phyloP scores from a whole-genome alignment of 2,888 invertebrate genomes.

The Barypeithes pellucidus region DNA sequence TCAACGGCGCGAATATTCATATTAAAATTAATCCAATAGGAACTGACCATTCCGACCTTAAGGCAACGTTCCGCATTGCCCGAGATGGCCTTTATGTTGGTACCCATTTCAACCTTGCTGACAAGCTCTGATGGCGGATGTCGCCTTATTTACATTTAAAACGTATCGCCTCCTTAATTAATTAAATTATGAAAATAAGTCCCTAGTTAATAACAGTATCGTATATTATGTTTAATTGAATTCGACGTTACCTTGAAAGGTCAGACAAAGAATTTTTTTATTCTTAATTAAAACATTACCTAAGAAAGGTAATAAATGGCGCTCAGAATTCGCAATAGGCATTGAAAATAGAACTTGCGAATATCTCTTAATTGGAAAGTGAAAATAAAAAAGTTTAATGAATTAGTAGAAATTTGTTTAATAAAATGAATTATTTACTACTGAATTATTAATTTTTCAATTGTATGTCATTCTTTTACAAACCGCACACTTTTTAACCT shows the following conservation, averaged over 20 bases:
- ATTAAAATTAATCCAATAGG: too few species aligned
- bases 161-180: constrained; percentile 30
- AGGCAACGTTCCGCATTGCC: constrained; percentile 5
- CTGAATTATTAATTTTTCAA: too few species aligned
- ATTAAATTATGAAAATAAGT: constrained; percentile 23
- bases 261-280: neutral
- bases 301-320: too few species aligned
- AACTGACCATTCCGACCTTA: constrained; percentile 29
- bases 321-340: too few species aligned
- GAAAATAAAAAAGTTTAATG: too few species aligned
- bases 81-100: constrained; percentile 32
- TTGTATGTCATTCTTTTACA: too few species aligned
- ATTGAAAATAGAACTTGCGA: too few species aligned
- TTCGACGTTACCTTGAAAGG: neutral
- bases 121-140: constrained; percentile 40
- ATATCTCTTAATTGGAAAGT: too few species aligned
- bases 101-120: constrained; percentile 49
- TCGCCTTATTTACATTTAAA: constrained; percentile 40
- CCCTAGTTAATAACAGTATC: constrained; percentile 11
- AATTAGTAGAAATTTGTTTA: too few species aligned
- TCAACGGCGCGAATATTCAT: too few species aligned
- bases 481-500: too few species aligned
- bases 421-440: too few species aligned
- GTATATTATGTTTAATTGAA: neutral
- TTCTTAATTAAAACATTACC: neutral